These are phyloP conservation scores for Orgyia antiqua DNA, from an alignment of 2,888 invertebrate species.

Conservation along the genomic window DNA sequence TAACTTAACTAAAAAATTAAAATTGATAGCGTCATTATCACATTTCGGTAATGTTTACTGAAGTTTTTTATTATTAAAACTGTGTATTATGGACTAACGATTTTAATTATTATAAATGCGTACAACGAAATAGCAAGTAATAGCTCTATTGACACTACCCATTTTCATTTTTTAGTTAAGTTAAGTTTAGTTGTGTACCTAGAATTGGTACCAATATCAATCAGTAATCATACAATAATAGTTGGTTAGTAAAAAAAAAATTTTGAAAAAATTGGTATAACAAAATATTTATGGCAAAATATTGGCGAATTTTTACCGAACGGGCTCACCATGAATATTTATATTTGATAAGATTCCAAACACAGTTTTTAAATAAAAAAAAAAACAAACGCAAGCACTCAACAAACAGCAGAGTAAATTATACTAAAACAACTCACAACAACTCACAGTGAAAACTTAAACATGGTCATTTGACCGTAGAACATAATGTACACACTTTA, in stretches of 20 bases:
- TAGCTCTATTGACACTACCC: too few species aligned
- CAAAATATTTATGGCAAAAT: conserved; percentile 69
- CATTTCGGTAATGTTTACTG: too few species aligned
- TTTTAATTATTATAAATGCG: too few species aligned
- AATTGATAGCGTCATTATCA: too few species aligned
- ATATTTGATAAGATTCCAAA: conserved; percentile 46
- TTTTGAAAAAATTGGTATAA: conserved; percentile 45
- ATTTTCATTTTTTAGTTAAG: too few species aligned
- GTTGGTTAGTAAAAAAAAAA: conserved; percentile 48
- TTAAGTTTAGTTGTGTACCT: too few species aligned
- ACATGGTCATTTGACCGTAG: conserved; percentile 19
- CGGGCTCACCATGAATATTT: conserved; percentile 54
- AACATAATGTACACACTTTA: too few species aligned
- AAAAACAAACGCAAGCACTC: conserved; percentile 43
- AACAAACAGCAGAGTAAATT: conserved; percentile 39
- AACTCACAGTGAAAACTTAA: conserved; percentile 30
- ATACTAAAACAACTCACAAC: conserved; percentile 44
- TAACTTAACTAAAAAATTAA: too few species aligned
- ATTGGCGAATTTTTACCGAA: conserved; percentile 65
- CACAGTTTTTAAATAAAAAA: conserved; percentile 27
- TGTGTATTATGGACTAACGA: too few species aligned
- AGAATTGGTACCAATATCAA: conserved; percentile 17
- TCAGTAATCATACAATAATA: conserved; percentile 45
- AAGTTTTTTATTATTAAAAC: too few species aligned
- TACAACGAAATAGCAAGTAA: too few species aligned